Percentiles rank a stretch among this genome's conserved stretches.
These are phyloP conservation scores for Sesia apiformis DNA, from an alignment of 2,888 invertebrate genomes.

Conservation along the genomic window DNA sequence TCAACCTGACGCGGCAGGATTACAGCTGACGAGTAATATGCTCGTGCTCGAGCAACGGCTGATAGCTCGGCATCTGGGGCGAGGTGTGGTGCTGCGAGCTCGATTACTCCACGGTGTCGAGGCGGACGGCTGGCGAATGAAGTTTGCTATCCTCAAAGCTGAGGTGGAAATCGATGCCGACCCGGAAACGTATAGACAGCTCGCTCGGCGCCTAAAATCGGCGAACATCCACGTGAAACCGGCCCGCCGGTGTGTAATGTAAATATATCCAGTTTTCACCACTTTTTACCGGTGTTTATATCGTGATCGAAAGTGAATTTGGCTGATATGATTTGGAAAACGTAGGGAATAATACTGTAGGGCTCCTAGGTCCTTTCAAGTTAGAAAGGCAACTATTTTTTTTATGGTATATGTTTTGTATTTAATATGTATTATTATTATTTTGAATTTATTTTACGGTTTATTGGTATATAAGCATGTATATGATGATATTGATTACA, in stretches of 20 bases:
- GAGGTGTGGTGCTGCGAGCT: conserved; percentile 52
- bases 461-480: too few species aligned
- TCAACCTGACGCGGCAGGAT: conserved; percentile 65
- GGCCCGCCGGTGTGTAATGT: conserved; percentile 42
- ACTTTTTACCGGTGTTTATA: neutral
- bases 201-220: conserved; percentile 49
- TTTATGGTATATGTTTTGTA: too few species aligned
- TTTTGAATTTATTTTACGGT: too few species aligned
- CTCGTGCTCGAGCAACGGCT: conserved; percentile 70
- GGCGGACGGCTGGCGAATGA: conserved; percentile 63
- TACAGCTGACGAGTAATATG: conserved; percentile 70
- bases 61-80: conserved; percentile 50
- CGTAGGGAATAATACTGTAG: neutral
- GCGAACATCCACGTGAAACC: conserved; percentile 55
- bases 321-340: neutral
- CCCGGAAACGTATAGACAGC: conserved; percentile 46
- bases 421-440: too few species aligned
- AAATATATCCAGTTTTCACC: conserved; percentile 29
- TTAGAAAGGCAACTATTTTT: too few species aligned
- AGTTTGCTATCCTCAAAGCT: conserved; percentile 52
- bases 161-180: conserved; percentile 66
- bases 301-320: neutral
- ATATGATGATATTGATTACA: too few species aligned
- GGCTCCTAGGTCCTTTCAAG: neutral
- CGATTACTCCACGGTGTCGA: conserved; percentile 57